Conservation (phyloP, 2,113 vertebrate species). For the Tautogolabrus adspersus region DNA sequence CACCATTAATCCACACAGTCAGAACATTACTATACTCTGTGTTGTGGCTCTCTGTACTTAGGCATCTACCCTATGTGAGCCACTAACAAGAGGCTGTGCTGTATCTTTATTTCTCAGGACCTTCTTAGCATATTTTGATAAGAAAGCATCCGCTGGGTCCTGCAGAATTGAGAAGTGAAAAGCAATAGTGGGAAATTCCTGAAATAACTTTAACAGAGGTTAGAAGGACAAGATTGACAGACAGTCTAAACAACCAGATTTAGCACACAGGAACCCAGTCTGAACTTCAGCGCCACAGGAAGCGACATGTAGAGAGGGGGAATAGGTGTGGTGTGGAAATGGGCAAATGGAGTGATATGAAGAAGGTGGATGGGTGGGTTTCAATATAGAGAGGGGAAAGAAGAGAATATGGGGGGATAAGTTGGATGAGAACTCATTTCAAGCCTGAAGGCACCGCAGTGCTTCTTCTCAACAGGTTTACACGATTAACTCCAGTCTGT, state of each 20-base stretch:
- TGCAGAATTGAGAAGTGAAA: slow-evolving; percentile 39
- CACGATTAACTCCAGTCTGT: not conserved
- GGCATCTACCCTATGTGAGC: slow-evolving; percentile 27
- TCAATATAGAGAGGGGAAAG: not conserved
- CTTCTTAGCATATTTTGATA: slow-evolving; percentile 32
- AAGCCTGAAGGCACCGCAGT: not conserved
- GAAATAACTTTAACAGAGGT: slow-evolving; percentile 70
- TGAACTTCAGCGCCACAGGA: slow-evolving; percentile 59
- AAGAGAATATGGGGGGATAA: not conserved
- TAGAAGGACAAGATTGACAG: slow-evolving; percentile 64
- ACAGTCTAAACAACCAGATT: slow-evolving; percentile 67
- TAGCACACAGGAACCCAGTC: slow-evolving; percentile 64
- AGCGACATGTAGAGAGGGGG: slow-evolving; percentile 20
- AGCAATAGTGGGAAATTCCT: slow-evolving; percentile 78
- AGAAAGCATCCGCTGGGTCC: slow-evolving; percentile 31
- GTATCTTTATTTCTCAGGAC: slow-evolving; percentile 22
- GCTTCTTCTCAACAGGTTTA: not conserved
- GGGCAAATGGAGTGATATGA: slow-evolving; percentile 11
- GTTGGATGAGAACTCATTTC: not conserved
- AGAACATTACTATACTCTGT: not conserved
- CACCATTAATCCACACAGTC: not conserved
- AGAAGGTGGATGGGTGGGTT: slow-evolving; percentile 2
- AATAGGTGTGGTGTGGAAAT: slow-evolving; percentile 15
- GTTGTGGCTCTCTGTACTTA: not conserved
- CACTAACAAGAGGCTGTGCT: slow-evolving; percentile 25